These are phyloP conservation scores for Drosophila oshimai DNA, from an alignment of 1,140 invertebrate genomes.

Conservation along the genomic window DNA sequence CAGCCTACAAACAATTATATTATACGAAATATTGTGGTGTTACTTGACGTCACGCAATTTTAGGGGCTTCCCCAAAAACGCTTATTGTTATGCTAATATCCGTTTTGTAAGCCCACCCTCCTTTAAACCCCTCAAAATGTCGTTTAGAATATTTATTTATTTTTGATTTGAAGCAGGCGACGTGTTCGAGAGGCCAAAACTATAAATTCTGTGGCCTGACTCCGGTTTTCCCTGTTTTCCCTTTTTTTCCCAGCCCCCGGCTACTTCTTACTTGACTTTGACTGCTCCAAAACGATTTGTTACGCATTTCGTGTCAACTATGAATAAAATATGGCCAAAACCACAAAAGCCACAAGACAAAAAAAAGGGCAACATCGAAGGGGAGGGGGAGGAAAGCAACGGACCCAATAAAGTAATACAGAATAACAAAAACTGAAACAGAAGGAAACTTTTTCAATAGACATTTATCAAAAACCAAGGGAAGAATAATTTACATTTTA, in stretches of 20 bases:
- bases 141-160: conserved; percentile 72
- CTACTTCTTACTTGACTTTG: not conserved
- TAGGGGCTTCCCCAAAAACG: not conserved
- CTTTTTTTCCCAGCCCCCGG: not conserved
- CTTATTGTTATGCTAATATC: conserved; percentile 7
- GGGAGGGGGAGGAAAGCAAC: not conserved
- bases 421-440: conserved; percentile 46
- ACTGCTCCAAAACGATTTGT: conserved; percentile 65
- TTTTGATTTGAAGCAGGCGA: conserved; percentile 64
- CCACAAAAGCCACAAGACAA: conserved; percentile 52
- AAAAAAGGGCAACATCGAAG: conserved; percentile 3
- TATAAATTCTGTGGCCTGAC: conserved; percentile 67
- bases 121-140: conserved; percentile 23
- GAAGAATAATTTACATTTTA: conserved; percentile 77
- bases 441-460: conserved; percentile 68
- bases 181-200: conserved; percentile 57
- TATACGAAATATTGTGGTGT: not conserved
- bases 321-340: conserved; percentile 76
- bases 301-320: conserved; percentile 80
- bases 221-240: conserved; percentile 15
- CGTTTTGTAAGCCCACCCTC: not conserved
- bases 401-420: conserved; percentile 10
- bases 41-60: not conserved
- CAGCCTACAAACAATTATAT: not conserved
- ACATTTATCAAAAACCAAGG: conserved; percentile 71